Percentiles rank a stretch among this genome's conserved stretches.
Conservation (phyloP, 2,113 vertebrate genomes). For the Poicephalus gulielmi region DNA sequence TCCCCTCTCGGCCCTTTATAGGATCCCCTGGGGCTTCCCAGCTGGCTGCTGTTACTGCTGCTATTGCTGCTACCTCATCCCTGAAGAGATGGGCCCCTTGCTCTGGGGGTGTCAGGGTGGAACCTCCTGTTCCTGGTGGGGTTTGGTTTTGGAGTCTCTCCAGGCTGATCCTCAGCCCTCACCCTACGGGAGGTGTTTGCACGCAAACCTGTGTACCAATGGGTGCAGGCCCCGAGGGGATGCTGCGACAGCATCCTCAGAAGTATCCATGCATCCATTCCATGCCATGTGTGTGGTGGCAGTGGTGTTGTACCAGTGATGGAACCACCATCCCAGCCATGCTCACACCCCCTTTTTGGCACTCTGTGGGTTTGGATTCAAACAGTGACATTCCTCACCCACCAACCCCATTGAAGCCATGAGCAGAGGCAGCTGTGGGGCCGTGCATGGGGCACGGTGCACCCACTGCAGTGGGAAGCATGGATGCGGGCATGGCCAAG, state of each 20-base stretch:
- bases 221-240: background rate
- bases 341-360: background rate
- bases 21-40: background rate
- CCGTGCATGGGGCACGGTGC: accelerated
- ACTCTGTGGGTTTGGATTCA: accelerated
- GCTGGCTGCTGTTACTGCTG: background rate
- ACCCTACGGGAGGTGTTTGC: background rate
- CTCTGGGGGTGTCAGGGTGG: background rate
- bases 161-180: background rate
- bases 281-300: accelerated
- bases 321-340: accelerated
- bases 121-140: background rate
- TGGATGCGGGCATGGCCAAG: background rate
- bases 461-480: accelerated
- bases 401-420: background rate
- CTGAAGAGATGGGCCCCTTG: background rate
- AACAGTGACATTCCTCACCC: background rate
- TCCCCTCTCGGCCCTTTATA: background rate
- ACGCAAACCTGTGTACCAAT: background rate
- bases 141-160: background rate
- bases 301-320: accelerated
- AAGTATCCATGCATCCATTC: accelerated
- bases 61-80: background rate
- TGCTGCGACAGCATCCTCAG: background rate
- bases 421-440: background rate